Evolutionary conservation across 2,888 invertebrate species (phyloP).

Genomic region (Thymelicus sylvestris): DNA sequence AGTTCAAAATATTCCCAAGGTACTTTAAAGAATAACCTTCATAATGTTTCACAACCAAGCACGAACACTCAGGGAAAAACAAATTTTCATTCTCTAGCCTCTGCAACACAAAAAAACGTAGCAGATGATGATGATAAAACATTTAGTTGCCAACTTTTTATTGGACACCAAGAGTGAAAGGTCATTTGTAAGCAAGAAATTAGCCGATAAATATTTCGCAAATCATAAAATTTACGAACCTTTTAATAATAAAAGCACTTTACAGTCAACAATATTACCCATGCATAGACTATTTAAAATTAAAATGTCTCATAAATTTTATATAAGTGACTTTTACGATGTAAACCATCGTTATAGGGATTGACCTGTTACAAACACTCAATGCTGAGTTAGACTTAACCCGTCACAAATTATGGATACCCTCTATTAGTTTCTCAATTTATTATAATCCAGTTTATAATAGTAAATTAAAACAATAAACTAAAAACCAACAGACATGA

Average conservation of each 20-base stretch:
- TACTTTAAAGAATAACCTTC: too few species aligned
- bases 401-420: background rate
- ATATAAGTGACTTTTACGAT: background rate
- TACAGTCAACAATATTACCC: background rate
- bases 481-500: too few species aligned
- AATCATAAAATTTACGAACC: background rate
- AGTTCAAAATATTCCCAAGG: too few species aligned
- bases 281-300: background rate
- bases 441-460: too few species aligned
- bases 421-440: background rate
- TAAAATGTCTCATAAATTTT: background rate
- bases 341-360: background rate
- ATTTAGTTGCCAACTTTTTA: background rate
- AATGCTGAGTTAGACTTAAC: background rate
- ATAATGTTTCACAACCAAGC: too few species aligned
- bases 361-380: background rate
- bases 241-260: background rate
- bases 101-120: background rate
- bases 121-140: background rate
- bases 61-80: background rate
- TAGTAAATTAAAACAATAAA: too few species aligned
- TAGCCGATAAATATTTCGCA: background rate
- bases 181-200: background rate
- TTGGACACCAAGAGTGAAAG: background rate
- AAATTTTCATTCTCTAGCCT: background rate